These are phyloP conservation scores for Galeopsomyia nigrocyanea DNA, from an alignment of 2,888 invertebrate genomes.

Conservation along the genomic window DNA sequence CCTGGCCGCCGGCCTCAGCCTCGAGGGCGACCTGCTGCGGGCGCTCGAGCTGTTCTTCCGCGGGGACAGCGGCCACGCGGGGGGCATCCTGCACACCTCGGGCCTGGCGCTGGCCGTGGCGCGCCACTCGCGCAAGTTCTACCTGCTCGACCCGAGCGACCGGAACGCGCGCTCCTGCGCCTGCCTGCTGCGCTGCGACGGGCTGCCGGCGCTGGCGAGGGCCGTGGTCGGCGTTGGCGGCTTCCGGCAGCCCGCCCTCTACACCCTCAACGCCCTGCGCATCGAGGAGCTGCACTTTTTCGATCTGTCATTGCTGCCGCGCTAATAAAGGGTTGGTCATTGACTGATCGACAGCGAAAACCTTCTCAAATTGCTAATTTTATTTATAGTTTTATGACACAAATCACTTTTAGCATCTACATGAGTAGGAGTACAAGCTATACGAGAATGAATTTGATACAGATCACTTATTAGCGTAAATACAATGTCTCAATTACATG, in stretches of 20 bases:
- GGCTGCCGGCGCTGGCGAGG: conserved; percentile 54
- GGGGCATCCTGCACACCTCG: conserved; percentile 73
- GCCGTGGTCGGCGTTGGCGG: conserved; percentile 57
- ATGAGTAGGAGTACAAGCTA: conserved; percentile 68
- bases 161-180: conserved; percentile 66
- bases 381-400: conserved; percentile 69
- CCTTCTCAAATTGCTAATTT: conserved; percentile 68
- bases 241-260: conserved; percentile 57
- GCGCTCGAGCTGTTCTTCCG: conserved; percentile 73
- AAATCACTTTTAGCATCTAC: conserved; percentile 69
- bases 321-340: neutral
- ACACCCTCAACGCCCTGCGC: conserved; percentile 60
- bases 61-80: conserved; percentile 67
- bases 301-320: conserved; percentile 41
- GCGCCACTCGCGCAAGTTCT: conserved; percentile 71
- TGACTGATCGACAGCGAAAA: conserved; percentile 26
- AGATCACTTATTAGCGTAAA: conserved; percentile 69
- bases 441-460: conserved; percentile 69
- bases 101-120: conserved; percentile 73
- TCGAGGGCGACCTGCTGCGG: conserved; percentile 56
- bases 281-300: conserved; percentile 59
- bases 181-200: conserved; percentile 59
- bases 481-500: conserved; percentile 68
- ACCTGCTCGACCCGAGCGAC: conserved; percentile 75
- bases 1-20: conserved; percentile 58